These are phyloP conservation scores for Luffia ferchaultella DNA, from an alignment of 2,888 invertebrate genomes.

Conservation along the genomic window DNA sequence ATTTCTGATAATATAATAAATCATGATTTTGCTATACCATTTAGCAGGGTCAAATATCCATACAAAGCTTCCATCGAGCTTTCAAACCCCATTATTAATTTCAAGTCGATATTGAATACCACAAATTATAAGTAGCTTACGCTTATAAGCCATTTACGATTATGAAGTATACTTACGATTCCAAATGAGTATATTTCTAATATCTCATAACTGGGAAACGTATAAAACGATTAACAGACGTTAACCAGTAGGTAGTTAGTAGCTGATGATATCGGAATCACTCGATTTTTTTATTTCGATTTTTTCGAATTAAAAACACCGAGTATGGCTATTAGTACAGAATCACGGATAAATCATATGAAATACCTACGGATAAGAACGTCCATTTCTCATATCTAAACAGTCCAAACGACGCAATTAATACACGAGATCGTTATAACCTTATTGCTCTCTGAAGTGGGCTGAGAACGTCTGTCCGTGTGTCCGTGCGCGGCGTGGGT, in stretches of 20 bases:
- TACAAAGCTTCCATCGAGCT: too few species aligned
- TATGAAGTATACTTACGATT: too few species aligned
- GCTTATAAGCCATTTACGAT: too few species aligned
- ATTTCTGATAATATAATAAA: too few species aligned
- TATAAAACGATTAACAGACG: neutral
- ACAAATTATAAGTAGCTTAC: too few species aligned
- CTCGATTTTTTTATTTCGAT: neutral
- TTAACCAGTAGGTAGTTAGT: neutral
- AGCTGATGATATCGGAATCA: neutral
- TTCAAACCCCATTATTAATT: too few species aligned
- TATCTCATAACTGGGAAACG: neutral
- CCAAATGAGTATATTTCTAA: neutral
- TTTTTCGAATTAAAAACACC: slow-evolving; percentile 1
- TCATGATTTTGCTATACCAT: too few species aligned
- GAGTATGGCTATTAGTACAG: slow-evolving; percentile 1
- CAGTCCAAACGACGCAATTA: slow-evolving; percentile 16
- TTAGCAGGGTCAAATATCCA: too few species aligned
- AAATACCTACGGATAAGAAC: slow-evolving; percentile 7
- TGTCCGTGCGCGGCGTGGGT: neutral
- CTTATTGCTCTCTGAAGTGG: slow-evolving; percentile 26
- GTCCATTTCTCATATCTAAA: slow-evolving; percentile 17
- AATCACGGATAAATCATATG: slow-evolving; percentile 2
- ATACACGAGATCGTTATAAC: slow-evolving; percentile 11
- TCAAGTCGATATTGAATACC: too few species aligned
- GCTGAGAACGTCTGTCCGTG: slow-evolving; percentile 22